These are phyloP conservation scores for Ectropis crepuscularia DNA, from an alignment of 2,888 invertebrate genomes.

Conservation along the genomic window DNA sequence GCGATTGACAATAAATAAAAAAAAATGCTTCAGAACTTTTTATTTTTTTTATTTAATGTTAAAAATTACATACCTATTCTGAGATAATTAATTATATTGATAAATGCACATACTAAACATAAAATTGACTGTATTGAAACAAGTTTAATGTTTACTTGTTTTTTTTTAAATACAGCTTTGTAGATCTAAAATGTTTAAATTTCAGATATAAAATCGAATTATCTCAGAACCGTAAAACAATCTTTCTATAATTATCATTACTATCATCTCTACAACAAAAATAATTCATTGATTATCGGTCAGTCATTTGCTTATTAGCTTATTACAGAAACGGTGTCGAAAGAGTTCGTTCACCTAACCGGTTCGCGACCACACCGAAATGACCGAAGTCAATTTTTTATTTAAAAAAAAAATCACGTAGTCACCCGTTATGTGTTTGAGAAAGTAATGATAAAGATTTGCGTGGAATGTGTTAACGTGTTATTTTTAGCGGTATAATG, in stretches of 20 bases:
- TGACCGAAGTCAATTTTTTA: conserved; percentile 11
- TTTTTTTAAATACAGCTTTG: too few relatives aligned
- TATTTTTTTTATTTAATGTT: too few relatives aligned
- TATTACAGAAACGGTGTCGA: conserved; percentile 55
- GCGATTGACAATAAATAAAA: too few relatives aligned
- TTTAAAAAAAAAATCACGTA: conserved; percentile 47
- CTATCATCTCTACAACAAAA: conserved; percentile 3
- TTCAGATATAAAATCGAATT: too few relatives aligned
- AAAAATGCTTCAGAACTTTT: too few relatives aligned
- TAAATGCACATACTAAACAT: too few relatives aligned
- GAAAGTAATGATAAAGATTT: conserved; percentile 33
- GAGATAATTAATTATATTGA: too few relatives aligned
- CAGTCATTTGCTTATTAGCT: conserved; percentile 34
- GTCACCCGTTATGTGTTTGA: conserved; percentile 53
- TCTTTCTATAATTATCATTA: background rate
- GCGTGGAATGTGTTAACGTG: background rate
- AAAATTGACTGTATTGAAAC: too few relatives aligned
- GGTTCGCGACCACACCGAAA: conserved; percentile 48
- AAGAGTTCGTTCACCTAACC: conserved; percentile 67
- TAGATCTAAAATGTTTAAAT: too few relatives aligned
- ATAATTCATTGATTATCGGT: conserved; percentile 28
- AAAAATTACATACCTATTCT: too few relatives aligned
- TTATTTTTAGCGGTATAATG: background rate
- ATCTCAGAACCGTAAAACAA: background rate
- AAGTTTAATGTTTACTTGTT: too few relatives aligned